Conservation (phyloP, 2,113 vertebrate species). For the Nettapus auritus region DNA sequence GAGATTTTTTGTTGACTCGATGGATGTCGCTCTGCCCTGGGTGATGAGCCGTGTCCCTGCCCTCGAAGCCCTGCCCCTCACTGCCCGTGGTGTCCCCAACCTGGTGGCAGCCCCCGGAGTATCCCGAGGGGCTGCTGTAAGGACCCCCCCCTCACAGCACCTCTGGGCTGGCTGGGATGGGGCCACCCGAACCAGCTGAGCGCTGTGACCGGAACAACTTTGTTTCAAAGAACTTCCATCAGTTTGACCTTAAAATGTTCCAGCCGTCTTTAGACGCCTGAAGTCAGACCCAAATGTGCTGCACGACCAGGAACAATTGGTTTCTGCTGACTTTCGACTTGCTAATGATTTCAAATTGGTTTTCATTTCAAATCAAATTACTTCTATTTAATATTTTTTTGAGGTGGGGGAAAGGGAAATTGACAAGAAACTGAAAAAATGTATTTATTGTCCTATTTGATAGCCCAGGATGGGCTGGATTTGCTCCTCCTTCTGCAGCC, state of each 20-base stretch:
- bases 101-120: background rate
- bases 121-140: accelerated
- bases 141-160: background rate
- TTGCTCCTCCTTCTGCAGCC: background rate
- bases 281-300: background rate
- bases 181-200: background rate
- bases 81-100: background rate
- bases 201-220: background rate
- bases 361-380: constrained; percentile 50
- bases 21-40: constrained; percentile 1
- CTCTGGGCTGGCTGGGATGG: accelerated
- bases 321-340: background rate
- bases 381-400: background rate
- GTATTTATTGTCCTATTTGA: background rate
- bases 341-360: background rate
- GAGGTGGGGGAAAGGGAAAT: background rate
- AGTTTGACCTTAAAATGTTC: constrained; percentile 34
- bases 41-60: background rate
- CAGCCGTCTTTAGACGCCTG: background rate
- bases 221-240: background rate
- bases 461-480: background rate
- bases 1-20: constrained; percentile 61
- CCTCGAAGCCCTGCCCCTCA: background rate
- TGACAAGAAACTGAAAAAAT: background rate
- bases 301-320: background rate